Conservation (phyloP, 1,140 invertebrate species). For the Drosophila varians region DNA sequence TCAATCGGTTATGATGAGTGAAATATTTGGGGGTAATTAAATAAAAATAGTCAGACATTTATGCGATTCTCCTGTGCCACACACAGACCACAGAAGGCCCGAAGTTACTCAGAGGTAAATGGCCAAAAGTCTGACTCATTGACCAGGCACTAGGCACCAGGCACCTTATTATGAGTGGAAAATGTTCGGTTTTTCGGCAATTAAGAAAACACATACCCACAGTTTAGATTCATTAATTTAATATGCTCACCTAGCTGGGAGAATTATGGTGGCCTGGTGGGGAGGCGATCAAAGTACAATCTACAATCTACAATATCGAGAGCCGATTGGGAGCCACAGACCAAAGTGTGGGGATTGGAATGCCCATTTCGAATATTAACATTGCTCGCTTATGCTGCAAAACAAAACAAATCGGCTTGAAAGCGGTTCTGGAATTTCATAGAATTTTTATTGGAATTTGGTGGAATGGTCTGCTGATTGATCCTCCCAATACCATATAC, state of each 20-base stretch:
- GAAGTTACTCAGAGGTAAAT: conserved; percentile 43
- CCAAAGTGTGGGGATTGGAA: conserved; percentile 39
- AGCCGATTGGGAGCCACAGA: conserved; percentile 27
- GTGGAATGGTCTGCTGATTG: conserved; percentile 7
- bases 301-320: conserved; percentile 49
- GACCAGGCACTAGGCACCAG: conserved; percentile 23
- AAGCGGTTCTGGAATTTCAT: conserved; percentile 20
- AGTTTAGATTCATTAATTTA: conserved; percentile 73
- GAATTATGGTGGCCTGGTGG: conserved; percentile 25
- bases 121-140: conserved; percentile 46
- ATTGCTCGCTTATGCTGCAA: conserved; percentile 15
- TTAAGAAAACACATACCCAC: conserved; percentile 63
- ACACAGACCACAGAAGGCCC: conserved; percentile 32
- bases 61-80: conserved; percentile 41
- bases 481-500: not conserved
- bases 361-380: conserved; percentile 12
- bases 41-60: conserved; percentile 60
- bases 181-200: conserved; percentile 39
- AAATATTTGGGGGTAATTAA: conserved; percentile 64
- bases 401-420: conserved; percentile 52
- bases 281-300: conserved; percentile 56
- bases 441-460: conserved; percentile 50
- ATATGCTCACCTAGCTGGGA: conserved; percentile 23
- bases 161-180: conserved; percentile 51
- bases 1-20: conserved; percentile 43